phyloP scores from a whole-genome alignment of 2,113 vertebrate genomes.

The Calonectris borealis region DNA sequence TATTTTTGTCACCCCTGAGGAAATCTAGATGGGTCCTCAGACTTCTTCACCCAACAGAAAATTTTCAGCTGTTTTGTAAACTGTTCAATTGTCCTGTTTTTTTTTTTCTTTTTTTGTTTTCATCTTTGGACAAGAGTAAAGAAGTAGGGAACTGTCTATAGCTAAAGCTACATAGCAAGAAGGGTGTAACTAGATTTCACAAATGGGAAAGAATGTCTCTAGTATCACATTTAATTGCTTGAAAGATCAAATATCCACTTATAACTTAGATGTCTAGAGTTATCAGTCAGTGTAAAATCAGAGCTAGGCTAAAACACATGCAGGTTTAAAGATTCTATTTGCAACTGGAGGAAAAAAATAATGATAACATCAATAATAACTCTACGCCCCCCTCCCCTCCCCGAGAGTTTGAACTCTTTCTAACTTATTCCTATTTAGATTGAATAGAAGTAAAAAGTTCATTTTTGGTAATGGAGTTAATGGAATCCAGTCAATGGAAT shows the following conservation, averaged over 20 bases:
- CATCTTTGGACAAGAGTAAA: neutral
- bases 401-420: neutral
- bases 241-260: neutral
- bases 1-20: neutral
- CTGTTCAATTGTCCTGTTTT: neutral
- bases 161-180: neutral
- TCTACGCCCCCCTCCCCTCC: too few species aligned
- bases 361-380: neutral
- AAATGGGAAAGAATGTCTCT: neutral
- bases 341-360: neutral
- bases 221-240: neutral
- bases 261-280: neutral
- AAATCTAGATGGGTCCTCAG: neutral
- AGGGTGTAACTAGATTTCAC: neutral
- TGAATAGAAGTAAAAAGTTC: fast-evolving
- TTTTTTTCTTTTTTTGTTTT: neutral
- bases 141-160: neutral
- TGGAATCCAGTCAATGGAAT: neutral
- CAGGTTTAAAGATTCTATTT: neutral
- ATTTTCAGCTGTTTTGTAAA: neutral
- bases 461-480: neutral
- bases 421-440: neutral
- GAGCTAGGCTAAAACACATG: neutral
- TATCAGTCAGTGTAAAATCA: neutral
- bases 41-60: neutral